Conservation (phyloP, 2,888 invertebrate species). For the Hybos culiciformis region DNA sequence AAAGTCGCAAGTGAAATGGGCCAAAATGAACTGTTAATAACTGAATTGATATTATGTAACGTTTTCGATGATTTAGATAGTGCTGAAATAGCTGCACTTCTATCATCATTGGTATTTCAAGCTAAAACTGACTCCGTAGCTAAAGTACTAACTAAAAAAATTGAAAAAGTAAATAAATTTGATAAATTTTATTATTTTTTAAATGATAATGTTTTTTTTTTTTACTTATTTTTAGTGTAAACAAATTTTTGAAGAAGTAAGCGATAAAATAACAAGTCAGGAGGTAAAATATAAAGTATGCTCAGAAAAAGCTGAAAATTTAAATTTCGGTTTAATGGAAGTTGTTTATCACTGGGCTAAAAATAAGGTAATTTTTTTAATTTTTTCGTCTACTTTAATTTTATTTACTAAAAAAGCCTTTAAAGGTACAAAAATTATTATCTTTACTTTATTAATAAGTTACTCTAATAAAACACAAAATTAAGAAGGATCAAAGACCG, state of each 20-base stretch:
- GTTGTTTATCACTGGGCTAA: conserved; percentile 95
- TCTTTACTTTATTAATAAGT: no score
- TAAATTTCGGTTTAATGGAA: conserved; percentile 83
- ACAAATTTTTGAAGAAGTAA: conserved; percentile 53
- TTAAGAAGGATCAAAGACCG: no score
- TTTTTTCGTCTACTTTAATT: not conserved
- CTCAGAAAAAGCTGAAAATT: conserved; percentile 41
- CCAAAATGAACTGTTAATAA: conserved; percentile 79
- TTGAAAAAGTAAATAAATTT: conserved; percentile 21
- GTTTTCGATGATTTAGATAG: conserved; percentile 73
- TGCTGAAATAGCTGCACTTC: conserved; percentile 83
- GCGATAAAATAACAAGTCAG: conserved; percentile 48
- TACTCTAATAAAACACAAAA: no score
- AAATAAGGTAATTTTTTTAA: conserved; percentile 49
- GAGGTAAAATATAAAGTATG: conserved; percentile 39
- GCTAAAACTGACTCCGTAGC: conserved; percentile 50
- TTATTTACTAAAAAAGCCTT: not conserved
- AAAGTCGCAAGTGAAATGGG: conserved; percentile 78
- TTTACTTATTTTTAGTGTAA: conserved; percentile 43
- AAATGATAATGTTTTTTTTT: not conserved
- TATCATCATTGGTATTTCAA: conserved; percentile 89
- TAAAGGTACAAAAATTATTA: no score
- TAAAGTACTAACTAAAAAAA: conserved; percentile 32
- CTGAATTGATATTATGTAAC: conserved; percentile 85
- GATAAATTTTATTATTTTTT: conserved; percentile 1